A percentile compares a stretch with the other conserved stretches of the same genome.
phyloP scores from a whole-genome alignment of 2,888 invertebrate species.

The Serrognathus titanus region DNA sequence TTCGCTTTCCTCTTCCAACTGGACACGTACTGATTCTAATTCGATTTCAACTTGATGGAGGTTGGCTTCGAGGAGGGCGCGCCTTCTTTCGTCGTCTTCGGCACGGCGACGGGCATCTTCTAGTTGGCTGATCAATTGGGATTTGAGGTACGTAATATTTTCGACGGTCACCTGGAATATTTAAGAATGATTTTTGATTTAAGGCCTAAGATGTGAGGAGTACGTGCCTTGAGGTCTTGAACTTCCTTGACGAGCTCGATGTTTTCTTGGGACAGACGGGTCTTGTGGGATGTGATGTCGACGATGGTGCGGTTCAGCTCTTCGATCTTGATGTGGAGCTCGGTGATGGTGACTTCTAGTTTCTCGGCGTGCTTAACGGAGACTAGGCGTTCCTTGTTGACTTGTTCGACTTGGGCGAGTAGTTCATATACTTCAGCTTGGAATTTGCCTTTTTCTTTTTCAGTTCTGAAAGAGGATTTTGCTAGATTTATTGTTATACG shows the following conservation, averaged over 20 bases:
- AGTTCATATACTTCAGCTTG: constrained; percentile 98
- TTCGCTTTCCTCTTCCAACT: constrained; percentile 97
- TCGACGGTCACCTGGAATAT: constrained; percentile 77
- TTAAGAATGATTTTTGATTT: not conserved
- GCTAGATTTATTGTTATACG: no score
- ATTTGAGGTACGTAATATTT: constrained; percentile 86
- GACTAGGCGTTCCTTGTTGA: constrained; percentile 87
- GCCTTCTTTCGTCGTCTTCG: constrained; percentile 94
- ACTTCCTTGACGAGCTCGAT: constrained; percentile 92
- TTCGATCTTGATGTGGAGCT: constrained; percentile 93
- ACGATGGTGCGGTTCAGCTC: constrained; percentile 96
- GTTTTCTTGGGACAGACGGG: constrained; percentile 92
- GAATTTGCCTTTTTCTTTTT: constrained; percentile 98
- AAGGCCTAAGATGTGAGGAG: not conserved
- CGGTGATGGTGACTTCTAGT: constrained; percentile 86
- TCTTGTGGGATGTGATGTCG: constrained; percentile 96
- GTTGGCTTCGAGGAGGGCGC: constrained; percentile 83
- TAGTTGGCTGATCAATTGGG: constrained; percentile 84
- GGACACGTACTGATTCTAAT: constrained; percentile 89
- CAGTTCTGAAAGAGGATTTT: constrained; percentile 66
- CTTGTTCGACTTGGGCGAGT: constrained; percentile 89
- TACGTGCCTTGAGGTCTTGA: constrained; percentile 82
- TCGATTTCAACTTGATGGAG: constrained; percentile 92
- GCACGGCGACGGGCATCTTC: constrained; percentile 93
- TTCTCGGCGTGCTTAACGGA: constrained; percentile 82